Evolutionary conservation across 2,888 invertebrate species (phyloP).

Genomic region (Caenorhabditis zanzibari): DNA sequence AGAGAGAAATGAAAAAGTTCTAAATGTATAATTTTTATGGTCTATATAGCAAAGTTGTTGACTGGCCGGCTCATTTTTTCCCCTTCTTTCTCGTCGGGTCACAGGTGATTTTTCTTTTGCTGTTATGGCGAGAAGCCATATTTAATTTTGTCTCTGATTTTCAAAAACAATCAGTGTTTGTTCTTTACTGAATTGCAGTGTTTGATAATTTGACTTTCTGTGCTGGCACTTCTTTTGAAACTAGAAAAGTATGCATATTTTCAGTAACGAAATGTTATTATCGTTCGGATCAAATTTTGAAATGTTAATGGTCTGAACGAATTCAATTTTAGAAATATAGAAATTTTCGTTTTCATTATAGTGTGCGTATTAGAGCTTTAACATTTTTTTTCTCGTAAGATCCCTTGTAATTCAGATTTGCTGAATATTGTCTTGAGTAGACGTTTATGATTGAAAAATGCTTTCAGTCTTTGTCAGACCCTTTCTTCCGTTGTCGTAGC

Average conservation of each 20-base stretch:
- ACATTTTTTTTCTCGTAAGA: too few species aligned
- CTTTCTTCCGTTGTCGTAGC: slow-evolving; percentile 25
- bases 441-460: too few species aligned
- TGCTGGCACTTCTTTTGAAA: too few species aligned
- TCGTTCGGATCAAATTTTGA: too few species aligned
- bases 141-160: slow-evolving; percentile 32
- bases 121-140: slow-evolving; percentile 38
- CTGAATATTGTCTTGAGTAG: too few species aligned
- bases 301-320: too few species aligned
- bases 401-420: too few species aligned
- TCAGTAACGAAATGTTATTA: too few species aligned
- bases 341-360: too few species aligned
- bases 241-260: too few species aligned
- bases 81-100: not conserved
- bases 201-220: not conserved
- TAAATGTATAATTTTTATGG: slow-evolving; percentile 30
- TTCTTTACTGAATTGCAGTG: not conserved
- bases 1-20: slow-evolving; percentile 10
- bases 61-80: not conserved
- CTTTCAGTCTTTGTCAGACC: not conserved
- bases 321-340: not conserved
- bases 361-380: too few species aligned
- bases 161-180: slow-evolving; percentile 20
- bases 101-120: slow-evolving; percentile 40
- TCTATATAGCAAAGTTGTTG: slow-evolving; percentile 20